Conservation (phyloP, 2,113 vertebrate genomes). For the Lophotis ruficrista region DNA sequence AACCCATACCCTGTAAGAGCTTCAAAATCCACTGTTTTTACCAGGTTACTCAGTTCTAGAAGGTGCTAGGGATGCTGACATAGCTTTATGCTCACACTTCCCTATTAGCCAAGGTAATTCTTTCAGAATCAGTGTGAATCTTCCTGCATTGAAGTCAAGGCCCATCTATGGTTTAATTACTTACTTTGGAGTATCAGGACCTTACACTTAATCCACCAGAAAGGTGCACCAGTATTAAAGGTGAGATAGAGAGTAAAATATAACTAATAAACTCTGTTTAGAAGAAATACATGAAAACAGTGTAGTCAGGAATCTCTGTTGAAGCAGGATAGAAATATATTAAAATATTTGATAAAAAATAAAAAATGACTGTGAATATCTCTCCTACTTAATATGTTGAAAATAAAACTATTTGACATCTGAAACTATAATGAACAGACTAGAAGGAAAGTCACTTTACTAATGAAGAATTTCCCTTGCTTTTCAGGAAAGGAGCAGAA, state of each 20-base stretch:
- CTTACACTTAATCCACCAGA: background rate
- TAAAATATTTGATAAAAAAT: background rate
- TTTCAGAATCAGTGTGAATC: background rate
- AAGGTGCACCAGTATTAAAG: background rate
- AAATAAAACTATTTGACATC: background rate
- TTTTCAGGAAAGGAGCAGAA: background rate
- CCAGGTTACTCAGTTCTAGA: background rate
- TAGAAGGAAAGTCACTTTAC: background rate
- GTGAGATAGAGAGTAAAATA: background rate
- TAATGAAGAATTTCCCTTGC: background rate
- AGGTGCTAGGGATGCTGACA: background rate
- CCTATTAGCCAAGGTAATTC: background rate
- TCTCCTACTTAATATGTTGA: background rate
- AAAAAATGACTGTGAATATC: background rate
- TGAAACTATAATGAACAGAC: background rate
- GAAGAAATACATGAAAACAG: background rate
- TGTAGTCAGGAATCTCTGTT: background rate
- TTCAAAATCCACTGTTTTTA: background rate
- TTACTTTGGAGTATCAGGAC: background rate
- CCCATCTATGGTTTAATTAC: background rate
- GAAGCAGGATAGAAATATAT: background rate
- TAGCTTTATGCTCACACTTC: accelerated
- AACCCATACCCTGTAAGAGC: background rate
- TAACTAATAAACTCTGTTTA: background rate
- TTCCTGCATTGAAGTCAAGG: background rate